A percentile compares a stretch with the other conserved stretches of the same genome.
Conservation (phyloP, 2,888 invertebrate species). For the Lasioglossum morio region DNA sequence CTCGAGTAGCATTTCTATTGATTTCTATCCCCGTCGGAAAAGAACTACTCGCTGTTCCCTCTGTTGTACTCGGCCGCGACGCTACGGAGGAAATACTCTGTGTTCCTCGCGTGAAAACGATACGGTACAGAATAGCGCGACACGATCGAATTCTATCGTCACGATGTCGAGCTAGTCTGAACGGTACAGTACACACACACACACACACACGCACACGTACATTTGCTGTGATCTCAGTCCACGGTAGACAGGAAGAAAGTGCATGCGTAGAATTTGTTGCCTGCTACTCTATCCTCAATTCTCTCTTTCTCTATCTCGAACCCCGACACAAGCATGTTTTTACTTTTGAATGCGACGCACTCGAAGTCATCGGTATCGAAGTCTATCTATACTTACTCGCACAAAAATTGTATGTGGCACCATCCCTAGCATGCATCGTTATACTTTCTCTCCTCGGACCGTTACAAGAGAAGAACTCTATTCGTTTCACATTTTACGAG, state of each 20-base stretch:
- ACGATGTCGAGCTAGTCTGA: not conserved
- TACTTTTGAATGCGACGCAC: constrained; percentile 38
- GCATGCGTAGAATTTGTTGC: constrained; percentile 48
- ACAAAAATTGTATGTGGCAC: constrained; percentile 2
- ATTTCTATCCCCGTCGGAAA: not conserved
- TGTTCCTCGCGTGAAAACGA: not conserved
- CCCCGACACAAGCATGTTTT: constrained; percentile 32
- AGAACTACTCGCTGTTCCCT: not conserved
- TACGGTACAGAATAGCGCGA: not conserved
- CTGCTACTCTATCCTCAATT: not conserved
- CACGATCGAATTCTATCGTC: not conserved
- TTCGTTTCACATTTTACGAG: not conserved
- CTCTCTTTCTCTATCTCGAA: not conserved
- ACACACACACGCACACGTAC: not conserved
- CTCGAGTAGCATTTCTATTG: not conserved
- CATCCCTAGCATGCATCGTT: constrained; percentile 31
- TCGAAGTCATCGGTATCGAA: not conserved
- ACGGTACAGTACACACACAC: not conserved
- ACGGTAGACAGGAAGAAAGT: constrained; percentile 22
- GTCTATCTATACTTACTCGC: not conserved
- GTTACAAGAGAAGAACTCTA: constrained; percentile 1
- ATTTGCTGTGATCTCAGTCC: not conserved
- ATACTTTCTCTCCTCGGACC: constrained; percentile 1
- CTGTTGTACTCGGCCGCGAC: not conserved
- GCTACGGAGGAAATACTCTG: constrained; percentile 1